Evolutionary conservation across 2,888 invertebrate species (phyloP), one percentile per base, ranked within the genome.

Genomic region (Rhamnusium bicolor): DNA sequence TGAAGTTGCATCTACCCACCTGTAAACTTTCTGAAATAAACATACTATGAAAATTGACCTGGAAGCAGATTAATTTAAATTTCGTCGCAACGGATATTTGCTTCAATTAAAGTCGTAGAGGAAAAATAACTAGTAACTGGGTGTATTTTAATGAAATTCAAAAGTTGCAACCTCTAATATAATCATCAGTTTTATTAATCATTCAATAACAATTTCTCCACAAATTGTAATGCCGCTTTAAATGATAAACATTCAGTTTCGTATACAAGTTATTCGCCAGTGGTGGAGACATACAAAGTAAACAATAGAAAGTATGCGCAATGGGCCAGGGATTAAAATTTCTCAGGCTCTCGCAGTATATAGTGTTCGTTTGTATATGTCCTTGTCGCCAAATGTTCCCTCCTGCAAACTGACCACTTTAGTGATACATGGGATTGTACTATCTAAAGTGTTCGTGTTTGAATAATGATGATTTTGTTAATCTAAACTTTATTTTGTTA

Each of bases 201-300:
- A 10, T 8, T 32, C 32, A 58, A 32, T 32, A 58, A 32, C 32
- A 32, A 12, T 18, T 58, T 32, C 29, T 58, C 16, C 8, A 32
- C 21, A 32, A 58, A 29, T 16, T 32, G 32, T 16, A 32, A 3
- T 10, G 18, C 18, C 58, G n/a, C 29, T 16, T 24, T 58, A 58
- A 58, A 58, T 58, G 58, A 32, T 58, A 58, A 58, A 58, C 58
- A 58, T 32, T 32, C 58, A 58, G 3, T 58, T 58, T 58, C 7
- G 14, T 18, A 16, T 14, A 58, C 1, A 24, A 24, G 24, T 29
- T 24, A 58, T 32, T 32, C 16, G 18, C 7, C 58, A 58, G 58
- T 12, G 29, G 58, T 10, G 32, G 5, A 54, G 24, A 7, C 54
- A 6, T 27, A 16, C 6, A n/a, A n/a, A 47, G 14, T n/a, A n/a